Conservation (phyloP, 2,888 invertebrate genomes). For the Volucella bombylans region DNA sequence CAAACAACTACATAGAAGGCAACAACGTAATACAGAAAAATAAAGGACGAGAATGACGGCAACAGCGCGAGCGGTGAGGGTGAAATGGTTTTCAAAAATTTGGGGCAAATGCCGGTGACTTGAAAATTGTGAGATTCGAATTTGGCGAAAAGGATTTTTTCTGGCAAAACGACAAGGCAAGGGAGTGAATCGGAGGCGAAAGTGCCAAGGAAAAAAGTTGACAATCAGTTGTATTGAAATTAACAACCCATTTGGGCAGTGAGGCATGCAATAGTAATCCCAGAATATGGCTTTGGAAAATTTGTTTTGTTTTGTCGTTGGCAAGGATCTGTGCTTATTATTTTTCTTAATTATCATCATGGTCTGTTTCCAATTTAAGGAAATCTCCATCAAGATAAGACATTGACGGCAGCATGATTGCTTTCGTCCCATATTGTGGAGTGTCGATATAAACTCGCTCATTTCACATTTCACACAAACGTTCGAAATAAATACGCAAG, state of each 20-base stretch:
- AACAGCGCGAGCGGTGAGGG: conserved; percentile 30
- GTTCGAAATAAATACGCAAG: not conserved
- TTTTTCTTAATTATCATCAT: conserved; percentile 61
- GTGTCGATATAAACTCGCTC: not conserved
- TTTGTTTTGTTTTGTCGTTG: conserved; percentile 55
- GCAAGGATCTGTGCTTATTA: conserved; percentile 50
- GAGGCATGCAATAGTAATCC: conserved; percentile 69
- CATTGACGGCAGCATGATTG: conserved; percentile 41
- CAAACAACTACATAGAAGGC: conserved; percentile 40
- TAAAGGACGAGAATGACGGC: conserved; percentile 50
- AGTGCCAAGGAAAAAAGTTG: conserved; percentile 45
- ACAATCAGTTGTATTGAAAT: conserved; percentile 73
- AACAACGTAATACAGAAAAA: conserved; percentile 63
- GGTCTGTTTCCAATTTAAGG: conserved; percentile 51
- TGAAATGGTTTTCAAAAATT: conserved; percentile 57
- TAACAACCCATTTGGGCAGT: conserved; percentile 72
- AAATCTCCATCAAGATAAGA: conserved; percentile 44
- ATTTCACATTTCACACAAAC: conserved; percentile 1
- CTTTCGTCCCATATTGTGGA: not conserved
- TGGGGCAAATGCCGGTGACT: conserved; percentile 72
- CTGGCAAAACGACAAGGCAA: conserved; percentile 32
- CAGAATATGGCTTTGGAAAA: conserved; percentile 65
- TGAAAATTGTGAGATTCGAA: conserved; percentile 56
- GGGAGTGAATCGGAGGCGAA: conserved; percentile 2
- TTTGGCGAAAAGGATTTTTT: conserved; percentile 31